These are phyloP conservation scores for Heliopora coerulea DNA, from an alignment of 92 coral and sea anemone genomes.

Conservation along the genomic window DNA sequence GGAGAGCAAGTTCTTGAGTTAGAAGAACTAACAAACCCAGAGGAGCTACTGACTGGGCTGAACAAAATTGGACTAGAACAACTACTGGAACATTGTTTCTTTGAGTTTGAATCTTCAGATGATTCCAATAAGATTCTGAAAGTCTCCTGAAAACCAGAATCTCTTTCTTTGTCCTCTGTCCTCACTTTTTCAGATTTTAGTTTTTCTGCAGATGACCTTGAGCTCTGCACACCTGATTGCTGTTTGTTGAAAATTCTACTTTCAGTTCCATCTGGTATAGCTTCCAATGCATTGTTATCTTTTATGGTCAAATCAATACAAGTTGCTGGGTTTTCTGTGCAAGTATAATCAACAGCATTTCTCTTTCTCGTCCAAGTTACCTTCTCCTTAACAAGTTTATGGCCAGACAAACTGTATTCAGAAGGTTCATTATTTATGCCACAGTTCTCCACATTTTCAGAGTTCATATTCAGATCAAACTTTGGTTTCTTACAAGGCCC, in stretches of 20 bases:
- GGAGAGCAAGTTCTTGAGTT: slow-evolving; percentile 65
- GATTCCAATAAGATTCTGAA: slow-evolving; percentile 7
- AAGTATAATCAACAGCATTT: neutral
- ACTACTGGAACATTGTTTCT: neutral
- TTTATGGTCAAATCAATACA: neutral
- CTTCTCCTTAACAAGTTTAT: neutral
- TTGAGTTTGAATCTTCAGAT: neutral
- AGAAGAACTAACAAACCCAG: slow-evolving; percentile 18
- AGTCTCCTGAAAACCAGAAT: slow-evolving; percentile 31
- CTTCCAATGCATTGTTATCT: neutral
- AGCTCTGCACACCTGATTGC: neutral
- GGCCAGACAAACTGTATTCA: neutral
- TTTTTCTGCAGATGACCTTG: neutral
- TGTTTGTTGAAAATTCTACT: neutral
- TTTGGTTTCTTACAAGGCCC: neutral
- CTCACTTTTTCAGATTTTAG: neutral
- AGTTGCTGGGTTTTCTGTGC: no score
- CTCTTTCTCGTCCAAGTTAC: neutral
- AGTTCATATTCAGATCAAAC: neutral
- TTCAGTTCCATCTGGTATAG: neutral
- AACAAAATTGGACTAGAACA: slow-evolving; percentile 24
- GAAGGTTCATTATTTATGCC: neutral
- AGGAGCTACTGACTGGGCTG: slow-evolving; percentile 1
- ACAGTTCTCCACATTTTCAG: neutral
- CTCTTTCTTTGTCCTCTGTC: neutral